Percentiles rank a stretch among this genome's conserved stretches.
These are phyloP conservation scores for Carposina sasakii DNA, from an alignment of 1,140 invertebrate genomes.

Conservation along the genomic window DNA sequence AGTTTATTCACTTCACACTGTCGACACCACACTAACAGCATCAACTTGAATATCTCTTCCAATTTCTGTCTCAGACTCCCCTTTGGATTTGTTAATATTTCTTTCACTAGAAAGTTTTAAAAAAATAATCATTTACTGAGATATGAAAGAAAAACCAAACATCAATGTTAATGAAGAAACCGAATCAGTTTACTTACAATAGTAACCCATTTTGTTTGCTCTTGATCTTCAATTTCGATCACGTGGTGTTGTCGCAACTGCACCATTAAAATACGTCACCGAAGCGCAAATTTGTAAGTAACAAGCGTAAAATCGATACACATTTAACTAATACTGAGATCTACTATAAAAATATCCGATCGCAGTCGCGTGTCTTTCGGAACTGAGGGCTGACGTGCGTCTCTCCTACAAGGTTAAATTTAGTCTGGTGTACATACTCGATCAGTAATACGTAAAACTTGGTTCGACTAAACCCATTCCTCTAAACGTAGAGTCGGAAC, in stretches of 20 bases:
- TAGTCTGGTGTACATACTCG: too few relatives aligned
- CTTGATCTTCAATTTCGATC: slow-evolving; percentile 34
- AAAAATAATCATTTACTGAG: slow-evolving; percentile 11
- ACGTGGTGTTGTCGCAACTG: slow-evolving; percentile 14
- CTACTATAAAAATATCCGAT: slow-evolving; percentile 43
- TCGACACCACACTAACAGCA: slow-evolving; percentile 86
- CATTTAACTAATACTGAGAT: slow-evolving; percentile 33
- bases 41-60: slow-evolving; percentile 84
- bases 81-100: slow-evolving; percentile 51
- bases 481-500: too few relatives aligned
- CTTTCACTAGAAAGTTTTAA: slow-evolving; percentile 52
- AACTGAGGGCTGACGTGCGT: slow-evolving; percentile 55
- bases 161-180: slow-evolving; percentile 6
- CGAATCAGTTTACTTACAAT: slow-evolving; percentile 41
- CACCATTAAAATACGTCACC: slow-evolving; percentile 37
- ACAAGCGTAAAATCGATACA: slow-evolving; percentile 51
- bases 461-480: too few relatives aligned
- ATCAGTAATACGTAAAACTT: too few relatives aligned
- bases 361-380: slow-evolving; percentile 48
- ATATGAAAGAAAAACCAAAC: slow-evolving; percentile 16
- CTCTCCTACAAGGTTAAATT: slow-evolving; percentile 54
- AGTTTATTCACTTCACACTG: slow-evolving; percentile 80
- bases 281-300: slow-evolving; percentile 23
- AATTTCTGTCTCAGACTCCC: slow-evolving; percentile 78
- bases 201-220: slow-evolving; percentile 40